These are phyloP conservation scores for Philereme vetulata DNA, from an alignment of 2,888 invertebrate genomes.

Conservation along the genomic window DNA sequence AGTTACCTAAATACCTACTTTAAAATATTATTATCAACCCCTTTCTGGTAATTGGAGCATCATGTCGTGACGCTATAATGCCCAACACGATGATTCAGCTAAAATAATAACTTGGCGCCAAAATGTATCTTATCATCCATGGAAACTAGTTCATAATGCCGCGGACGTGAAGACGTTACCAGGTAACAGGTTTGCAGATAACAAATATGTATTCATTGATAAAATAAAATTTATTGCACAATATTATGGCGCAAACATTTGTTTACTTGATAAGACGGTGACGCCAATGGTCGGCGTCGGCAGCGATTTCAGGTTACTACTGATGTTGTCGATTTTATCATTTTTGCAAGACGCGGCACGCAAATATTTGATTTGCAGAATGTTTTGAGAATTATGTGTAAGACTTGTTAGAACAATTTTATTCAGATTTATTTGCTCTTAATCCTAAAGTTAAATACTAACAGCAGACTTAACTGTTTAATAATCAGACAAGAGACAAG, in stretches of 20 bases:
- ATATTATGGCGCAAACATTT: conserved; percentile 45
- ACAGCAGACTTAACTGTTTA: no score
- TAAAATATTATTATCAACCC: no score
- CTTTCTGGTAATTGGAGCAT: conserved; percentile 13
- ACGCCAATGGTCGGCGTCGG: conserved; percentile 4
- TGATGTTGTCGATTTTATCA: conserved; percentile 24
- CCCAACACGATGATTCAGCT: conserved; percentile 36
- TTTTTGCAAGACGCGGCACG: conserved; percentile 21
- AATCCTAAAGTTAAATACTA: no score
- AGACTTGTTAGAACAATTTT: background rate
- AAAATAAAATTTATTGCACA: conserved; percentile 49
- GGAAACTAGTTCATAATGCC: conserved; percentile 63
- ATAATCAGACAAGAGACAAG: no score
- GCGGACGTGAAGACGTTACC: conserved; percentile 53
- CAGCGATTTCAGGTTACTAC: conserved; percentile 20
- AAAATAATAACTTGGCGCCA: conserved; percentile 55
- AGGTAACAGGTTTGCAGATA: conserved; percentile 57
- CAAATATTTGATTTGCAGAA: conserved; percentile 13
- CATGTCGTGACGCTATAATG: background rate
- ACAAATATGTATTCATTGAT: conserved; percentile 53
- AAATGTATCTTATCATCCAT: conserved; percentile 65
- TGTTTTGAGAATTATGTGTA: conserved; percentile 3
- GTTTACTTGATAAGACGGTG: conserved; percentile 50
- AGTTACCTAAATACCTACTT: no score
- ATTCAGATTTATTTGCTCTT: no score